Base-by-base conservation (phyloP, 1,140 invertebrate genomes). In the Centruroides vittatus region DNA sequence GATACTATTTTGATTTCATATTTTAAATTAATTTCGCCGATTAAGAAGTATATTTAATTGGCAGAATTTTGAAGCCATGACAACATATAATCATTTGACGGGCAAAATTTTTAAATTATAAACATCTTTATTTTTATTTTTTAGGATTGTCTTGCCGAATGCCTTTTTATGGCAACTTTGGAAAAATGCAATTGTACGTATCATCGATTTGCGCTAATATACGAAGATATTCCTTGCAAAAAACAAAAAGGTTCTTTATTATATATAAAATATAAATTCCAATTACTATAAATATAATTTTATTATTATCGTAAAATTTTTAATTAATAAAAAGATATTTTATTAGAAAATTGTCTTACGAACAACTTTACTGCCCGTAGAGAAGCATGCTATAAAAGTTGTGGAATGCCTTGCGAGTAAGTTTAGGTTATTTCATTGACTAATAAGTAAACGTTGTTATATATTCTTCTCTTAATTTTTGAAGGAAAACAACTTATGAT, bases 341-440 rank as follows among this genome's bases (percentile, higher is more conserved):
- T n/a, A 12, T 8, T 47, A 61, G 60, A 47, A 10, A 13, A 61
- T 13, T 61, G 60, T 36, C 46, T 61, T 7, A 57, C 35, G 13
- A 48, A 57, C 4, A 47, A 61, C 5, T 50, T 57, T 5, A 41
- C 57, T n/a, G 7, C 13, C 9, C 34, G 35, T 35, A 61, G 57
- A 57, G 50, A 61, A 4, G 41, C n/a, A 9, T 61, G 60, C 13
- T 61, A 61, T 46, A 49, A 49, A 34, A 41, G 57, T 47, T 61
- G 60, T 47, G 35, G 60, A 53, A 61, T 61, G 60, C 49, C 60
- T 11, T 61, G 60, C 50, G 47, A 48, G 60, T 61, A 53, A 61
- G 60, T 57, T 48, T n/a, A 41, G 5, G 2, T 53, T 11, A 55
- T 55, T 13, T 34, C 3, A 23, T 34, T 34, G 23, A 23, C 23